Base-by-base conservation (phyloP, 2,797 vertebrate species). In the Gymnodraco acuticeps region DNA sequence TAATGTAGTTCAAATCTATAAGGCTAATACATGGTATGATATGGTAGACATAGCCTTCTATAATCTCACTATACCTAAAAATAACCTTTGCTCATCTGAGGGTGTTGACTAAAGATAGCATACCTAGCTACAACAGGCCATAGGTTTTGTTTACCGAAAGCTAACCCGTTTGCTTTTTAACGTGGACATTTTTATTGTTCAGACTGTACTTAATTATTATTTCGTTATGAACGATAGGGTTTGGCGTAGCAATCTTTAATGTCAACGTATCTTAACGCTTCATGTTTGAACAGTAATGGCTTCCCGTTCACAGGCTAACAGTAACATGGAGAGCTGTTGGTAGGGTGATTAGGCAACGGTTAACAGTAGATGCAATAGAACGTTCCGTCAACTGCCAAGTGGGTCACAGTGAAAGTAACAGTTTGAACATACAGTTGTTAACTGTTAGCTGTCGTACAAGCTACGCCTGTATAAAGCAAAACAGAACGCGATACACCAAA, bases 51-150 rank as follows among this genome's bases (percentile, higher is more conserved):
- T 50, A 14, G 10, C 0, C 41, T 3, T 1, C 9, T 17, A 1
- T 17, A 11, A 4, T 50, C 0, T 19, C 1, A 4, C 23, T 11
- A 4, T 19, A 42, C 5, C 45, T 5, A 10, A 50, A 5, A 20
- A 1, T n/a, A 16, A 3, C 23, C 7, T 41, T 41, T 27, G 43
- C 10, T 50, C 4, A 23, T 5, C n/a, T 56, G 11, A 42, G 15
- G 50, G 4, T 78, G 66, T 70, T 74, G 61, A 38, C 33, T 38
- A 38, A 38, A 13, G 41, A 75, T 69, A 62, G 60, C 79, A 50
- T 8, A 14, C 4, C 1, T 3, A 54, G 31, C 63, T 17, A 14
- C 23, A n/a, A 20, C 16, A 78, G 83, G 82, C 78, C 78, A 27
- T 13, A 19, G 19, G 4, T 45, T n/a, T 33, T 14, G 38, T 48